Evolutionary conservation across 2,888 invertebrate genomes (phyloP).

Genomic region (Cactoblastis cactorum): DNA sequence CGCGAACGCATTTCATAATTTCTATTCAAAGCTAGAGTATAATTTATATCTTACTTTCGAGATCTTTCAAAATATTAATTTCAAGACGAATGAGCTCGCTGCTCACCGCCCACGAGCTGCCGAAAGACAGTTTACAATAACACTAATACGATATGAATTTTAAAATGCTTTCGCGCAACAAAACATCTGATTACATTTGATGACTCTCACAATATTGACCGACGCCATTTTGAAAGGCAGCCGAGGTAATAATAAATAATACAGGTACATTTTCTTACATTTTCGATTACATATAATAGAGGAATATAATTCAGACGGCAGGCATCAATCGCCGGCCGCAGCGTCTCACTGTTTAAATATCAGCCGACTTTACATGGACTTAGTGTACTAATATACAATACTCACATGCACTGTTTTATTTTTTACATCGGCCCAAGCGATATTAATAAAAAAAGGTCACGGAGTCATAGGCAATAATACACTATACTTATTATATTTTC

Average conservation of each 20-base stretch:
- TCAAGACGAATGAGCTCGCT: too few relatives aligned
- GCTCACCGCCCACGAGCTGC: too few relatives aligned
- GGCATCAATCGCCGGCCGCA: neutral
- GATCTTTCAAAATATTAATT: too few relatives aligned
- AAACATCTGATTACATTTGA: neutral
- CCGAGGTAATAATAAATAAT: neutral
- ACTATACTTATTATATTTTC: too few relatives aligned
- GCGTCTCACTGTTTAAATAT: neutral
- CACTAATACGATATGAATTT: neutral
- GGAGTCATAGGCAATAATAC: too few relatives aligned
- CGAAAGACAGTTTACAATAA: too few relatives aligned
- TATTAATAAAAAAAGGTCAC: too few relatives aligned
- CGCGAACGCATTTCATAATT: neutral
- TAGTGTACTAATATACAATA: neutral
- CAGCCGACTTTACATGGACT: neutral
- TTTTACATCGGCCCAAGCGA: too few relatives aligned
- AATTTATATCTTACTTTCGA: too few relatives aligned
- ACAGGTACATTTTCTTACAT: neutral
- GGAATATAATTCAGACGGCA: neutral
- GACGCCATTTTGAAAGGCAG: constrained; percentile 6
- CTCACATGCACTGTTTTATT: neutral
- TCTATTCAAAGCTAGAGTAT: neutral
- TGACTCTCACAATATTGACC: neutral
- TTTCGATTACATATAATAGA: too few relatives aligned
- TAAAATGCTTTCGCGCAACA: neutral